These are phyloP conservation scores for Nemoura dubitans DNA, from an alignment of 2,888 invertebrate genomes.

Conservation along the genomic window DNA sequence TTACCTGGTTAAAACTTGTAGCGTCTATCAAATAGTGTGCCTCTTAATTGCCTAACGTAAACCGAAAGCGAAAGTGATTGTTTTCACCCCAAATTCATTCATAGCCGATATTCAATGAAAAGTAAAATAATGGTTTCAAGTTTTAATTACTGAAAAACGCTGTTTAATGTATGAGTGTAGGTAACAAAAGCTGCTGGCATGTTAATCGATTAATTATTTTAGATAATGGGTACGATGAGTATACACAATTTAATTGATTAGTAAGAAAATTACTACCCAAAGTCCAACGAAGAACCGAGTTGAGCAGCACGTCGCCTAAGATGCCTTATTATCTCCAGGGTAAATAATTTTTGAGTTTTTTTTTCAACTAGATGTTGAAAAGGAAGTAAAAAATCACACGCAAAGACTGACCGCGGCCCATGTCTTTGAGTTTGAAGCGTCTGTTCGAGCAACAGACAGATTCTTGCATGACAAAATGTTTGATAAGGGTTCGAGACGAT, in stretches of 20 bases:
- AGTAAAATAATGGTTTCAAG: constrained; percentile 17
- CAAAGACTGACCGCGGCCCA: background rate
- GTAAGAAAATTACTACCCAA: constrained; percentile 7
- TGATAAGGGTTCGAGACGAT: background rate
- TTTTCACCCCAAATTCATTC: constrained; percentile 40
- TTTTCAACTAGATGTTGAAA: background rate
- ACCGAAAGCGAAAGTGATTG: constrained; percentile 23
- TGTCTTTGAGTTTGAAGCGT: background rate
- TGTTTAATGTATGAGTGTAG: background rate
- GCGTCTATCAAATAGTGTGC: constrained; percentile 16
- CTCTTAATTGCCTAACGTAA: constrained; percentile 31
- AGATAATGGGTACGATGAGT: constrained; percentile 7
- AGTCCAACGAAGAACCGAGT: background rate
- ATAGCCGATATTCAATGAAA: constrained; percentile 39
- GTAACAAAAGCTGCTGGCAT: constrained; percentile 9
- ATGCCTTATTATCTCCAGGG: background rate
- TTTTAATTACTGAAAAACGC: background rate
- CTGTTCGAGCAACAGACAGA: background rate
- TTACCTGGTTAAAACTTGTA: constrained; percentile 9
- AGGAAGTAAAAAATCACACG: constrained; percentile 2
- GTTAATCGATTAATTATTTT: constrained; percentile 12
- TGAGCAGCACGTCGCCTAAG: background rate
- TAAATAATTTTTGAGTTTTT: background rate
- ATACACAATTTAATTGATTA: constrained; percentile 12
- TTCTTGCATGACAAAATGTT: background rate